A percentile compares a stretch with the other conserved stretches of the same genome.
These are phyloP conservation scores for Tautogolabrus adspersus DNA, from an alignment of 2,113 vertebrate species.

Conservation along the genomic window DNA sequence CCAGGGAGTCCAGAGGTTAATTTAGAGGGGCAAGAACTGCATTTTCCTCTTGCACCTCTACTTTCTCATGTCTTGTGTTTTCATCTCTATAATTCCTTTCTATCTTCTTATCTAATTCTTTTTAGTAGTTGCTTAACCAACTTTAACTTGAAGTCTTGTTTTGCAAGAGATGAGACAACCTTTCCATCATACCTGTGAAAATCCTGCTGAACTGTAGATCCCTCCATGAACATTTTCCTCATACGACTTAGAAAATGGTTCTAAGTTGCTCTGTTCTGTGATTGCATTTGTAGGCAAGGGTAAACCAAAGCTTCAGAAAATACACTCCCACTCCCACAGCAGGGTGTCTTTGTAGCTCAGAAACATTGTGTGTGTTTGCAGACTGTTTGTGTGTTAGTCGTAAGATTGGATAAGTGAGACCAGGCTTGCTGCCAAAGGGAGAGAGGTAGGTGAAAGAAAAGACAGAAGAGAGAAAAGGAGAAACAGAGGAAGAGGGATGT, in stretches of 20 bases:
- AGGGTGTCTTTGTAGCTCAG: slow-evolving; percentile 74
- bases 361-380: slow-evolving; percentile 61
- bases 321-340: slow-evolving; percentile 70
- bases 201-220: slow-evolving; percentile 20
- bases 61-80: slow-evolving; percentile 18
- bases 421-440: slow-evolving; percentile 67
- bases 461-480: slow-evolving; percentile 35
- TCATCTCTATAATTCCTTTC: slow-evolving; percentile 46
- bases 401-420: slow-evolving; percentile 75
- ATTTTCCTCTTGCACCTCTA: slow-evolving; percentile 36
- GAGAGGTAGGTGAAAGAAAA: slow-evolving; percentile 61
- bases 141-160: slow-evolving; percentile 29
- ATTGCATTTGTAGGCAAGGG: slow-evolving; percentile 64
- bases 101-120: neutral
- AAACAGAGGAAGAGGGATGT: slow-evolving; percentile 47
- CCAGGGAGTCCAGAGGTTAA: slow-evolving; percentile 68
- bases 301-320: slow-evolving; percentile 70
- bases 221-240: slow-evolving; percentile 51
- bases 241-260: slow-evolving; percentile 35
- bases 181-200: slow-evolving; percentile 22
- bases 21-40: slow-evolving; percentile 60
- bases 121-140: slow-evolving; percentile 31
- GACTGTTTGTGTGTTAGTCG: slow-evolving; percentile 65
- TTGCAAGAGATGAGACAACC: slow-evolving; percentile 14
- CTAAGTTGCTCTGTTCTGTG: slow-evolving; percentile 43